phyloP scores from a whole-genome alignment of 2,113 vertebrate genomes.

The Dicaeum eximium region DNA sequence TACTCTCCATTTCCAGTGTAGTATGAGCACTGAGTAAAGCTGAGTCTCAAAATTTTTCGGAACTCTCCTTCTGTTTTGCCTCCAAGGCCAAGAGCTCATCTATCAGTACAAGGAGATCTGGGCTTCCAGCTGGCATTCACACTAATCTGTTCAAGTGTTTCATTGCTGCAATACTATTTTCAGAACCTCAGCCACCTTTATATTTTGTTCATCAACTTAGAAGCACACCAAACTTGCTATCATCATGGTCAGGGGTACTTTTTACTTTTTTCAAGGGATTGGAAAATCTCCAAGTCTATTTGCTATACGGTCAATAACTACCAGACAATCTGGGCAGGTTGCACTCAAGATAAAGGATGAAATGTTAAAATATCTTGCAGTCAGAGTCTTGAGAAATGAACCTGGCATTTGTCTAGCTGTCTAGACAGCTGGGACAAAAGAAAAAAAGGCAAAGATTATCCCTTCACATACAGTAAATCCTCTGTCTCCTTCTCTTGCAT shows the following conservation, averaged over 20 bases:
- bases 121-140: neutral
- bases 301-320: neutral
- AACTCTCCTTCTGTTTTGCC: neutral
- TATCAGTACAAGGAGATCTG: neutral
- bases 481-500: neutral
- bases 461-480: neutral
- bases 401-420: neutral
- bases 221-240: neutral
- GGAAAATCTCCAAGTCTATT: neutral
- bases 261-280: neutral
- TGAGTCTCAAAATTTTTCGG: neutral
- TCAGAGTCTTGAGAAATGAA: slow-evolving; percentile 6
- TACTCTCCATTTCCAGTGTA: neutral
- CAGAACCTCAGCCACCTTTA: neutral
- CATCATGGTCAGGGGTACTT: neutral
- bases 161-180: neutral
- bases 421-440: slow-evolving; percentile 8
- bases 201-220: neutral
- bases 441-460: neutral
- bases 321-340: neutral
- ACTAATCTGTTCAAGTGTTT: neutral
- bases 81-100: neutral
- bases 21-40: neutral
- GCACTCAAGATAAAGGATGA: neutral
- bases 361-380: neutral